Conservation (phyloP, 2,888 invertebrate genomes). For the Neoaliturus tenellus region DNA sequence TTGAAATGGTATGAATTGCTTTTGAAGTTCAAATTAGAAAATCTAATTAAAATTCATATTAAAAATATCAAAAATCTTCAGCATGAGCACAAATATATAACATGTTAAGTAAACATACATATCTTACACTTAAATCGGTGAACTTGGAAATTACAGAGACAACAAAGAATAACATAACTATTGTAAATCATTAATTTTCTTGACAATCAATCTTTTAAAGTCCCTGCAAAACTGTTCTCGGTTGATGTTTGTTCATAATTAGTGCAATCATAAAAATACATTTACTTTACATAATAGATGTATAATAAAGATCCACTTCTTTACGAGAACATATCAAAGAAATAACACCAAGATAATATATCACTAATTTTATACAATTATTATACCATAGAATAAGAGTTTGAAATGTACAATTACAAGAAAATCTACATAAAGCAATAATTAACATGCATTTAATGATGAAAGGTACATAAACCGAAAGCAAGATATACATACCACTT, state of each 20-base stretch:
- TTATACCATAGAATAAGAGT: slow-evolving; percentile 64
- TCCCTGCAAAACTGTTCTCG: not conserved
- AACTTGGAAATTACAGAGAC: not conserved
- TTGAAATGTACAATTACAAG: slow-evolving; percentile 43
- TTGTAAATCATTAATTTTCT: not conserved
- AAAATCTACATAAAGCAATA: slow-evolving; percentile 37
- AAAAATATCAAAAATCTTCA: not conserved
- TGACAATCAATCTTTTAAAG: slow-evolving; percentile 16
- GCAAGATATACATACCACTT: not conserved
- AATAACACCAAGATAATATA: slow-evolving; percentile 36
- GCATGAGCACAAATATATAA: not conserved
- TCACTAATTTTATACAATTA: slow-evolving; percentile 38
- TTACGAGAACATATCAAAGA: slow-evolving; percentile 18
- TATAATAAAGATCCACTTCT: slow-evolving; percentile 2
- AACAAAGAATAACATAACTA: not conserved
- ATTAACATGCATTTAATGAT: not conserved
- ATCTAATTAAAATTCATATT: too few relatives aligned
- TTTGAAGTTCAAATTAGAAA: too few relatives aligned
- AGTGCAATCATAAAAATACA: slow-evolving; percentile 25
- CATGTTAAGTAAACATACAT: not conserved
- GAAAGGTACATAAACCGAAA: not conserved
- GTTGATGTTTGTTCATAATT: not conserved
- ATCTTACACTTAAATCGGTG: too few relatives aligned
- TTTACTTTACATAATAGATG: slow-evolving; percentile 31
- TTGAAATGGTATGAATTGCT: not conserved